phyloP scores from a whole-genome alignment of 2,888 invertebrate species.

The Drosophila affinis region DNA sequence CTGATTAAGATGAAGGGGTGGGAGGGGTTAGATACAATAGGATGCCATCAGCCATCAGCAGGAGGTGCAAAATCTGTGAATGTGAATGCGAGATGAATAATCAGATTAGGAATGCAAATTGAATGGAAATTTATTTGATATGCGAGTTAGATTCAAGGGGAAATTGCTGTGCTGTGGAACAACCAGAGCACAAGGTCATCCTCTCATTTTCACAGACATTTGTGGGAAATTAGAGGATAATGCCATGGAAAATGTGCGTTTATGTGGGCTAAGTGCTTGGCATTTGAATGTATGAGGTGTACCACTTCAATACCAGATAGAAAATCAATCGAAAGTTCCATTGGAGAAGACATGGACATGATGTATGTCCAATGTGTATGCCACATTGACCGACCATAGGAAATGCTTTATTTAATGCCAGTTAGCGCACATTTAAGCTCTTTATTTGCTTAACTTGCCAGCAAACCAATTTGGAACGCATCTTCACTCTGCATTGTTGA shows the following conservation, averaged over 20 bases:
- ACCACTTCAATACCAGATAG: too few relatives aligned
- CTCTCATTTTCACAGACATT: not conserved
- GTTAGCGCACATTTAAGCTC: not conserved
- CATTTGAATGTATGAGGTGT: too few relatives aligned
- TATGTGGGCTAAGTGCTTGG: too few relatives aligned
- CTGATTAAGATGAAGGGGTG: conserved; percentile 31
- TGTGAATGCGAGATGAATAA: not conserved
- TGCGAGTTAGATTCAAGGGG: not conserved
- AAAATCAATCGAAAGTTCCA: not conserved
- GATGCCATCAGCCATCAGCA: not conserved
- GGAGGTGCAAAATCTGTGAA: conserved; percentile 1
- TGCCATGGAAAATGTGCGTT: not conserved
- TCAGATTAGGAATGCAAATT: conserved; percentile 1
- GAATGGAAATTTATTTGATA: conserved; percentile 1
- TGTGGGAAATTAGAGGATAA: not conserved
- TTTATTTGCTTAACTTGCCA: not conserved
- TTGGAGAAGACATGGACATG: not conserved
- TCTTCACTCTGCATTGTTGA: not conserved
- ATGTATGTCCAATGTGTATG: not conserved
- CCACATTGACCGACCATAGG: not conserved
- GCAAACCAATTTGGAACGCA: not conserved
- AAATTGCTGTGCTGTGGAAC: not conserved
- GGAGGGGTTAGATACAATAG: not conserved
- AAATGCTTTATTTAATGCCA: not conserved
- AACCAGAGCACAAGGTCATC: not conserved